phyloP scores from a whole-genome alignment of 2,888 invertebrate species.

The Acronicta leporina region DNA sequence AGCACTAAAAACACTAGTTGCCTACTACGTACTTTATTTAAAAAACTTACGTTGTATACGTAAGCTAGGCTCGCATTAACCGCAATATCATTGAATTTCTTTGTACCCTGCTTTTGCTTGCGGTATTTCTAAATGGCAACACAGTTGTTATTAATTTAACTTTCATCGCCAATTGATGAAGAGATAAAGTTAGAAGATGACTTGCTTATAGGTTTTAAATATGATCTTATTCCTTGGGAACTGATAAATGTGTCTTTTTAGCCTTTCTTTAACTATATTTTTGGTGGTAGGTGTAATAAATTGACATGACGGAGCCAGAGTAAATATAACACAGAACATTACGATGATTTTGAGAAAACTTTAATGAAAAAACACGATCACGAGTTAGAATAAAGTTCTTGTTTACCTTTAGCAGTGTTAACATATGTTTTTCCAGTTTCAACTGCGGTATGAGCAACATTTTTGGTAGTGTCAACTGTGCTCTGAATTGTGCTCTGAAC shows the following conservation, averaged over 20 bases:
- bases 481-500: conserved; percentile 63
- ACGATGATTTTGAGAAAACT: no score
- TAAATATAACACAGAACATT: background rate
- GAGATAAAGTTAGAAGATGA: background rate
- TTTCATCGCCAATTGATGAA: conserved; percentile 14
- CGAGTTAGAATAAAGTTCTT: background rate
- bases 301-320: no score
- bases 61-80: conserved; percentile 17
- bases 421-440: conserved; percentile 69
- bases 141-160: conserved; percentile 20
- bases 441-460: conserved; percentile 64
- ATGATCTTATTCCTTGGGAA: no score
- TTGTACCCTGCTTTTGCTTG: conserved; percentile 21
- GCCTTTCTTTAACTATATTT: no score
- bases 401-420: conserved; percentile 62
- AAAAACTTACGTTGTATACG: conserved; percentile 17
- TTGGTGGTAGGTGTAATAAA: no score
- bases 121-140: conserved; percentile 37
- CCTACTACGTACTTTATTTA: background rate
- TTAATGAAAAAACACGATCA: background rate
- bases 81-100: conserved; percentile 27
- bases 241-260: no score
- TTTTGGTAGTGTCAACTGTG: conserved; percentile 69
- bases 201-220: no score
- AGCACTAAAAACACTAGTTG: no score